A percentile compares a stretch with the other conserved stretches of the same genome.
Conservation (phyloP, 2,113 vertebrate genomes). For the Mus spicilegus region DNA sequence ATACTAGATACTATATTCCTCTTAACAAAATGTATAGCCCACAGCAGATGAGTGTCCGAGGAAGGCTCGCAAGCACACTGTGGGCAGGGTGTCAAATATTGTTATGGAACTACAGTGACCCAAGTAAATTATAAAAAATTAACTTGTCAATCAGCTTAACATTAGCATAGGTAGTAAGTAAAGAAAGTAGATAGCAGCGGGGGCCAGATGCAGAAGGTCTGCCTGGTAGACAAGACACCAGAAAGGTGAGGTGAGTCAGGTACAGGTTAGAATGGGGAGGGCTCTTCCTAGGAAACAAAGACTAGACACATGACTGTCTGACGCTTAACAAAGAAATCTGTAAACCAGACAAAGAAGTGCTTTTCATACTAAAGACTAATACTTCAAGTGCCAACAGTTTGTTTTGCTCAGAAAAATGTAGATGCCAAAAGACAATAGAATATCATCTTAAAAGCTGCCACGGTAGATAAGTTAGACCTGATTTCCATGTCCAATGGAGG, state of each 20-base stretch:
- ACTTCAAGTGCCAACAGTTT: slow-evolving; percentile 2
- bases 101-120: neutral
- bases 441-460: slow-evolving; percentile 44
- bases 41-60: neutral
- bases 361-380: slow-evolving; percentile 10
- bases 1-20: neutral
- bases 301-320: neutral
- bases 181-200: neutral
- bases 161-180: neutral
- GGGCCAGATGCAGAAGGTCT: neutral
- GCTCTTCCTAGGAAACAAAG: neutral
- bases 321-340: slow-evolving; percentile 22
- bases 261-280: neutral
- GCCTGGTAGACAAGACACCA: neutral
- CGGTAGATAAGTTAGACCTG: neutral
- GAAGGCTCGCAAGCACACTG: neutral
- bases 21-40: neutral
- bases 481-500: slow-evolving; percentile 12
- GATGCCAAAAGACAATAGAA: neutral
- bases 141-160: neutral
- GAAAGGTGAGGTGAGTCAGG: neutral
- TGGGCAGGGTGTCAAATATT: neutral
- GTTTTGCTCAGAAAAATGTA: slow-evolving; percentile 42
- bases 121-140: slow-evolving; percentile 28
- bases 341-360: neutral